Evolutionary conservation across 2,113 vertebrate species (phyloP), one percentile per base, ranked within the genome.

Genomic region (Beaufortia kweichowensis): DNA sequence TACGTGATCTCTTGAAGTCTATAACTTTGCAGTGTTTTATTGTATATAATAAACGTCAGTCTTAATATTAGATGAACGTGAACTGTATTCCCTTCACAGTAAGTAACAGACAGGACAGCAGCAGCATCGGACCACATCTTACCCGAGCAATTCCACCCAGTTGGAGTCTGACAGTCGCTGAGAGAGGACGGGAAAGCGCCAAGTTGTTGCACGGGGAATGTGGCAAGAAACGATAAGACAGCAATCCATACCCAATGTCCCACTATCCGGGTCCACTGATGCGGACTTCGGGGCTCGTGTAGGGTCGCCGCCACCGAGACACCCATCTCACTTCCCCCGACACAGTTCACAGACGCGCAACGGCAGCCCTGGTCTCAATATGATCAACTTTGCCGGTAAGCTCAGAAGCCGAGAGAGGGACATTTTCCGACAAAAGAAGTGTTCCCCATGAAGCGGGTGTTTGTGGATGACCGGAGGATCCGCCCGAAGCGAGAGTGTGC

Each of bases 71-170:
- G 26, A 15, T 23, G 14, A 71, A 41, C 33, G 55, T 59, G 57
- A 59, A 43, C 14, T 55, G 15, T 41, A n/a, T 41, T 57, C 31
- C 8, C 9, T 19, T 48, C 39, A 48, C 21, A 0, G 26, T 28
- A 21, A 71, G 26, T 23, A 35, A 11, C 57, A 21, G 35, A 61
- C 56, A 43, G 21, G 12, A 48, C 26, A 63, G 17, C 28, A 50
- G 19, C 17, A 62, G 26, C 43, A 31, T 15, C 50, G 28, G 21
- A 9, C 35, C 24, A 56, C 35, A 23, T 84, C 96, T 96, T 91
- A 98, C 96, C 96, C 55, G 96, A 98, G 92, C 96, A 98, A 89
- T 98, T 98, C 96, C 96, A 98, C 85, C 96, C 96, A 87, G 96
- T 97, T 76, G 96, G 96, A 78, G 96, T 98, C 91, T 98, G 96